phyloP scores from a whole-genome alignment of 2,113 vertebrate species.

The Gymnogyps californianus region DNA sequence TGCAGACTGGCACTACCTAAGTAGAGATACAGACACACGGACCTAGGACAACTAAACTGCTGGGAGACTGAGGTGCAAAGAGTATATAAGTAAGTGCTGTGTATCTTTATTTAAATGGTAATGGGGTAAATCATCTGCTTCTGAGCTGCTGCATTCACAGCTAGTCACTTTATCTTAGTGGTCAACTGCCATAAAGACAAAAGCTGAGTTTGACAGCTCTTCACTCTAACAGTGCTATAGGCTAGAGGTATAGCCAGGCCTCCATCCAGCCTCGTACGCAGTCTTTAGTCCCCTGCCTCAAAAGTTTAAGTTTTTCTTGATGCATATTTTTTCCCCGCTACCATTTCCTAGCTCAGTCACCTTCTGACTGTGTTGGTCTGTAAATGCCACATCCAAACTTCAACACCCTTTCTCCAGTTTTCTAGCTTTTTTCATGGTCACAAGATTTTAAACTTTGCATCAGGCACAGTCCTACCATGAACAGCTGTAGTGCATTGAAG shows the following conservation, averaged over 20 bases:
- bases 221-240: background rate
- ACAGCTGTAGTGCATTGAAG: background rate
- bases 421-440: background rate
- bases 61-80: background rate
- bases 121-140: background rate
- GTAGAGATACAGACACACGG: background rate
- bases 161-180: background rate
- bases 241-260: background rate
- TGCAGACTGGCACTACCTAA: background rate
- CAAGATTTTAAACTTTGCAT: background rate
- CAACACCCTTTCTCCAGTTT: background rate
- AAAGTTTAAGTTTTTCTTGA: background rate
- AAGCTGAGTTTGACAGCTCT: background rate
- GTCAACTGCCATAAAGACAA: background rate
- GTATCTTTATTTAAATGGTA: background rate
- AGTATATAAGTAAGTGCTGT: background rate
- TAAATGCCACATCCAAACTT: background rate
- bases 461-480: background rate
- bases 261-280: background rate
- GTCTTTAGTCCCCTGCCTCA: background rate
- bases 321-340: background rate
- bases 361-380: background rate
- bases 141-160: background rate
- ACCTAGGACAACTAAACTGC: background rate
- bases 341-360: background rate